Percentiles rank a stretch among this genome's conserved stretches.
Conservation (phyloP, 2,888 invertebrate species). For the Nephrotoma appendiculata region DNA sequence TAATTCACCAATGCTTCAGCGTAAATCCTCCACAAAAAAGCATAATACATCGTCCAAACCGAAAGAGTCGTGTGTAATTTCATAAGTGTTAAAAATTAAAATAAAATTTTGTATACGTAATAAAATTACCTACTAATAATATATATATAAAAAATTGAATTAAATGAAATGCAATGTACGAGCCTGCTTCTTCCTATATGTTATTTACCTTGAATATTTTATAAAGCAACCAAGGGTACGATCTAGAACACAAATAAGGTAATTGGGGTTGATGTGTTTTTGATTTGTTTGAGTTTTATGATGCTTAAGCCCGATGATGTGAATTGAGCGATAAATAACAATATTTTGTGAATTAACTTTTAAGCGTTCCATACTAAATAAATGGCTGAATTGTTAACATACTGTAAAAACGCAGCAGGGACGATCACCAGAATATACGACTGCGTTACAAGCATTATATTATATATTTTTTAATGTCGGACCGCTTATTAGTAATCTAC, state of each 20-base stretch:
- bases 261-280: background rate
- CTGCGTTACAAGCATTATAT: no score
- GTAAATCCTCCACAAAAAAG: background rate
- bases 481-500: no score
- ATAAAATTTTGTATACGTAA: background rate
- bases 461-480: no score
- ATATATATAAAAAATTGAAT: background rate
- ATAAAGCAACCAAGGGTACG: background rate
- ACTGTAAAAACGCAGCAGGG: no score
- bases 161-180: background rate
- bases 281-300: background rate
- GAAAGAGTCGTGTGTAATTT: conserved; percentile 30
- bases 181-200: background rate
- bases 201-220: background rate
- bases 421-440: no score
- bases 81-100: conserved; percentile 13
- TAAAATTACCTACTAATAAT: background rate
- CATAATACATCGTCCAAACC: conserved; percentile 1
- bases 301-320: background rate
- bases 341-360: background rate
- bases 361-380: background rate
- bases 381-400: no score
- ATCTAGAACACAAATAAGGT: background rate
- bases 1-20: background rate
- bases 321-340: background rate